Conservation (phyloP, 2,888 invertebrate genomes). For the Caenorhabditis drosophilae region DNA sequence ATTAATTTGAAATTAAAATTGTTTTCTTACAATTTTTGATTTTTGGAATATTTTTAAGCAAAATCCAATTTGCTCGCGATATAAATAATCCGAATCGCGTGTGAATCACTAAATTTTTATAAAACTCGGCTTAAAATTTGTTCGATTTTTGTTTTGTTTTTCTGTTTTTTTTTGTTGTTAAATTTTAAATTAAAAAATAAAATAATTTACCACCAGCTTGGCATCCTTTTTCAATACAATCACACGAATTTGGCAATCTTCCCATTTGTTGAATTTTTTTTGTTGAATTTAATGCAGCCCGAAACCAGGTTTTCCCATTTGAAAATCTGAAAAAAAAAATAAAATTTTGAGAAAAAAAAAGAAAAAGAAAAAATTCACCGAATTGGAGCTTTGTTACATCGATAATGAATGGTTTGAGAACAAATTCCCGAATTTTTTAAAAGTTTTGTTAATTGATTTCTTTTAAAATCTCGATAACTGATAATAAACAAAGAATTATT, state of each 20-base stretch:
- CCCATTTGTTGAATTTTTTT: conserved; percentile 42
- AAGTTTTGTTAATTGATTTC: conserved; percentile 39
- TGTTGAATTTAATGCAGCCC: conserved; percentile 29
- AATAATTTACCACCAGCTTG: conserved; percentile 33
- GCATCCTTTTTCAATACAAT: conserved; percentile 47
- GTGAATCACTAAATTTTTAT: no score
- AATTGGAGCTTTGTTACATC: conserved; percentile 54
- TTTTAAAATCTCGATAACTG: conserved; percentile 51
- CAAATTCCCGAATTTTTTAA: conserved; percentile 43
- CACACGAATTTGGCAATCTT: conserved; percentile 28
- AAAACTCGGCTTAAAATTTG: background rate
- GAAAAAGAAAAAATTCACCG: conserved; percentile 17
- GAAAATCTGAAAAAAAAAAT: conserved; percentile 42
- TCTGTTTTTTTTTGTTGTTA: no score
- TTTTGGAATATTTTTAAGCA: no score
- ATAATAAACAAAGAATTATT: conserved; percentile 44
- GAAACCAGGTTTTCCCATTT: conserved; percentile 51
- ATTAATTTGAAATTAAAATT: no score
- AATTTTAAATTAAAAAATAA: no score
- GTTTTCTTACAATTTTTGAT: no score
- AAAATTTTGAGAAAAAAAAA: background rate
- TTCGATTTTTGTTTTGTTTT: no score
- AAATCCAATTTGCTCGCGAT: no score
- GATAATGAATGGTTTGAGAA: conserved; percentile 46
- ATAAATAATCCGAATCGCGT: conserved; percentile 30